These are phyloP conservation scores for Glareola pratincola DNA, from an alignment of 2,113 vertebrate species.

Conservation along the genomic window DNA sequence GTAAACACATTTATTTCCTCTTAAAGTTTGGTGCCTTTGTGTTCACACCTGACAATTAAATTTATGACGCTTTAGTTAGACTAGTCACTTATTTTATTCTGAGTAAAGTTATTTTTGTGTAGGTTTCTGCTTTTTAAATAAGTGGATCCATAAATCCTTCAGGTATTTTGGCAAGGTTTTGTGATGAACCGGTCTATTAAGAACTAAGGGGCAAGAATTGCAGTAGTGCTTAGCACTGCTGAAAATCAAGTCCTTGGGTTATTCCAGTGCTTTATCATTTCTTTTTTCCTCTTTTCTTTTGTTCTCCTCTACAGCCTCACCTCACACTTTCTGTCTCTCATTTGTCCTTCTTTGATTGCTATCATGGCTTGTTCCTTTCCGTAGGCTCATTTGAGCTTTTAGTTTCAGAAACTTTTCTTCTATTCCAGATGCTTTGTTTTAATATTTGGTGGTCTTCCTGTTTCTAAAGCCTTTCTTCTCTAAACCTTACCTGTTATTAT, in stretches of 20 bases:
- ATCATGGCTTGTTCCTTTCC: not conserved
- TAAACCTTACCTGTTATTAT: not conserved
- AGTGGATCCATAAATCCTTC: conserved; percentile 22
- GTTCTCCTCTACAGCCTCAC: not conserved
- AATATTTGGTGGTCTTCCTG: not conserved
- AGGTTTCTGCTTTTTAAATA: not conserved
- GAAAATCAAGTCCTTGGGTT: not conserved
- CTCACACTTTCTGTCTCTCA: not conserved
- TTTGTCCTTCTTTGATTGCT: not conserved
- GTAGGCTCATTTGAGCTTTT: not conserved
- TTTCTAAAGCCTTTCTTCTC: not conserved
- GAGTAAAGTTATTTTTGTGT: not conserved
- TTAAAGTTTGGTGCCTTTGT: not conserved
- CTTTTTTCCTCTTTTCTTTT: not conserved
- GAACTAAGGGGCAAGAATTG: not conserved
- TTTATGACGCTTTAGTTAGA: not conserved
- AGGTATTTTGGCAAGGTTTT: not conserved
- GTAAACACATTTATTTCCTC: not conserved
- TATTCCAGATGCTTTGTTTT: not conserved
- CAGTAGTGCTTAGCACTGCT: not conserved
- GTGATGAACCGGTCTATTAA: not conserved
- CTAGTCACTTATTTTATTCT: not conserved
- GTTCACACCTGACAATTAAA: not conserved
- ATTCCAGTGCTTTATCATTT: not conserved
- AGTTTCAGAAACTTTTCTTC: not conserved